These are phyloP conservation scores for Diadromus collaris DNA, from an alignment of 2,888 invertebrate genomes.

Conservation along the genomic window DNA sequence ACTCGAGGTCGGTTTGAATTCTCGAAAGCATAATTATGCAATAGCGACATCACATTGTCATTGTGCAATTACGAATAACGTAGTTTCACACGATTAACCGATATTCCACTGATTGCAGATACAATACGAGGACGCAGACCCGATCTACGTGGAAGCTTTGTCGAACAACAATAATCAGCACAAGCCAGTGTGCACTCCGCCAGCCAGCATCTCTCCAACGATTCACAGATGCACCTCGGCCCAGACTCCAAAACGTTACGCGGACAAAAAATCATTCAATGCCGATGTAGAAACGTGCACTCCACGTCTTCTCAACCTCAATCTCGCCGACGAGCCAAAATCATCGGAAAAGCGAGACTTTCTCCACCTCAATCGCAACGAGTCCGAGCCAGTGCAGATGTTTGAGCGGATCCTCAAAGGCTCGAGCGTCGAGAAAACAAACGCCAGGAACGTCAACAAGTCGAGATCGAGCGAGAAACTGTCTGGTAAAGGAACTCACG, in stretches of 20 bases:
- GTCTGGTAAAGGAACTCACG: conserved; percentile 2
- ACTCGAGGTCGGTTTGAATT: conserved; percentile 67
- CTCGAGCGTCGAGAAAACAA: conserved; percentile 17
- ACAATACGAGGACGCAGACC: conserved; percentile 70
- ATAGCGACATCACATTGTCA: neutral
- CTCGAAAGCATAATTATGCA: neutral
- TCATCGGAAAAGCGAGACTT: neutral
- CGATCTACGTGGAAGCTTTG: conserved; percentile 64
- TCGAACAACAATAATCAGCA: conserved; percentile 66
- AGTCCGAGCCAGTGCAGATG: neutral
- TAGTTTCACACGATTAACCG: neutral
- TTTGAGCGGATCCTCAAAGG: conserved; percentile 30
- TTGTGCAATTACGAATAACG: neutral
- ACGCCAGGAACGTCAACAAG: conserved; percentile 43
- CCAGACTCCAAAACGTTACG: conserved; percentile 45
- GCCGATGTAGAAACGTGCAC: neutral
- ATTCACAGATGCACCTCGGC: conserved; percentile 20
- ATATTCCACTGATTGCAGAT: conserved; percentile 60
- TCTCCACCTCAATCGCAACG: conserved; percentile 14
- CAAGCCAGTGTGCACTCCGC: conserved; percentile 38
- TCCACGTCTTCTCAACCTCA: conserved; percentile 25
- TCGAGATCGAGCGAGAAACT: conserved; percentile 37
- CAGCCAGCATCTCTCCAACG: conserved; percentile 32
- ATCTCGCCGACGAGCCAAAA: conserved; percentile 26
- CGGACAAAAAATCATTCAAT: conserved; percentile 20